Evolutionary conservation across 2,113 vertebrate species (phyloP), one percentile per base, ranked within the genome.

Genomic region (Albula glossodonta): DNA sequence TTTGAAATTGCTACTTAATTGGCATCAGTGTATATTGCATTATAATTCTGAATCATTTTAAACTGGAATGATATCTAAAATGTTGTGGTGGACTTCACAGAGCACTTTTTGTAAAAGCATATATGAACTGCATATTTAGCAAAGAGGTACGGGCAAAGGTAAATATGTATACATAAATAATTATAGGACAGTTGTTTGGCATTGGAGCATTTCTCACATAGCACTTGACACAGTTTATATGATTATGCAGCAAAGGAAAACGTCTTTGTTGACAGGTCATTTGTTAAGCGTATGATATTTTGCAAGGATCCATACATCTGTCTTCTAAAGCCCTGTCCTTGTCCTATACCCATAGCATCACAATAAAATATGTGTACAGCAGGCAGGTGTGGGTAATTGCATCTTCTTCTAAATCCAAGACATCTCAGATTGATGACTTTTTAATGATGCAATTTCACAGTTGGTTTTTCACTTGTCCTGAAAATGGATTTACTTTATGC

Each of bases 201-300:
- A 2, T 9, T 2, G n/a, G 9, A 22, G n/a, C 13, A 11, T 79
- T 17, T 13, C 13, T 49, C 78, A 50, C 49, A 79, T 48, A 50
- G 41, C 78, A 79, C 41, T 79, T 79, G 31, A 79, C 48, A 79
- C 41, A 48, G 17, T 79, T 50, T 50, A 4, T 50, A 7, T 50
- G 49, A 49, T 79, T 79, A 79, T 79, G 78, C 78, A 50, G 49
- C 78, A 50, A 79, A 17, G 49, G 78, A 49, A 79, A 50, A 79
- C 50, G 5, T 79, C 48, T 79, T 12, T 79, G 48, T 19, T 2
- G 41, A 79, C 78, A 50, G 78, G 15, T 49, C 48, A 79, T 49
- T 79, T 79, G 78, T 50, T 79, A 79, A 50, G 78, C 31, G 41
- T 79, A 41, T 10, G 50, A 79, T 49, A 79, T 79, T 79, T 79